Conservation (phyloP, 1,140 invertebrate genomes). For the Piezodorus guildinii region DNA sequence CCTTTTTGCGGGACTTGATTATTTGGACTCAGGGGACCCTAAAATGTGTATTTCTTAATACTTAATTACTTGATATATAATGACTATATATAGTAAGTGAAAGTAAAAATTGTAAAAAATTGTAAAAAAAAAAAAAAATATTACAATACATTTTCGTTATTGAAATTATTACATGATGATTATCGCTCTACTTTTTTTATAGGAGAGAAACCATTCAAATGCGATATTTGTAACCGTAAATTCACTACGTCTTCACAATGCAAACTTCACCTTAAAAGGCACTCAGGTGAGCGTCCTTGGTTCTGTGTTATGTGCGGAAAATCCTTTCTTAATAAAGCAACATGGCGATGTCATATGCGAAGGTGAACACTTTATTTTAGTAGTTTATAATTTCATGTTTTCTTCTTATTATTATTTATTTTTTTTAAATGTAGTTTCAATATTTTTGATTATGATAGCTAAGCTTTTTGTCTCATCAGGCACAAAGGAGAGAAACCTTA, state of each 20-base stretch:
- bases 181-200: too few relatives aligned
- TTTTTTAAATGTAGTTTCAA: background rate
- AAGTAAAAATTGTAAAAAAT: too few relatives aligned
- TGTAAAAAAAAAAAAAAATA: too few relatives aligned
- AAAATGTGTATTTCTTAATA: too few relatives aligned
- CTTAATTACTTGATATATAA: too few relatives aligned
- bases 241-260: constrained; percentile 56
- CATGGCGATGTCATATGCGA: constrained; percentile 50
- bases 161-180: too few relatives aligned
- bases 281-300: constrained; percentile 49
- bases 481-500: constrained; percentile 51
- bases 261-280: constrained; percentile 39
- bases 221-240: constrained; percentile 41
- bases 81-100: too few relatives aligned
- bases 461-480: constrained; percentile 26
- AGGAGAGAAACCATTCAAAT: constrained; percentile 41
- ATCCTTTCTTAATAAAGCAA: constrained; percentile 52
- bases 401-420: background rate
- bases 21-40: too few relatives aligned
- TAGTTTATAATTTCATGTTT: background rate
- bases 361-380: background rate
- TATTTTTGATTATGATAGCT: background rate
- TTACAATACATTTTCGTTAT: too few relatives aligned
- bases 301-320: constrained; percentile 47
- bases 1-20: too few relatives aligned